A percentile compares a stretch with the other conserved stretches of the same genome.
Evolutionary conservation across 1,140 invertebrate species (phyloP).

Genomic region (Drosophila grimshawi): DNA sequence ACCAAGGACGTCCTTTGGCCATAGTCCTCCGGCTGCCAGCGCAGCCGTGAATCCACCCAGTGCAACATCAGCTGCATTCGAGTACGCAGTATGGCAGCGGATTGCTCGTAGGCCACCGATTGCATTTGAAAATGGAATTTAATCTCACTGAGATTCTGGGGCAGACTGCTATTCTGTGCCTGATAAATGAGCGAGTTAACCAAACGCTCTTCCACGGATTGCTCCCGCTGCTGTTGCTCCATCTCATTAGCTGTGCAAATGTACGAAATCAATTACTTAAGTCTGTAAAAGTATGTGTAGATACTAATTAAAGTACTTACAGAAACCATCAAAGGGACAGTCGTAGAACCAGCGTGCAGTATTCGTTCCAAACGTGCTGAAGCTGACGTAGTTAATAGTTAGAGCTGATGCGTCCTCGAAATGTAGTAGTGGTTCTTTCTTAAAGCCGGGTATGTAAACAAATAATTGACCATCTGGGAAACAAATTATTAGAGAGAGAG

Average conservation of each 20-base stretch:
- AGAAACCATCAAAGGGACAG: constrained; percentile 70
- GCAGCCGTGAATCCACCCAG: constrained; percentile 62
- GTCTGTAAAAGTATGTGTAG: constrained; percentile 32
- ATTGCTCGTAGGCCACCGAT: constrained; percentile 63
- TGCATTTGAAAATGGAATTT: constrained; percentile 68
- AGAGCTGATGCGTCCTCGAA: constrained; percentile 61
- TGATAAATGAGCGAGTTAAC: constrained; percentile 43
- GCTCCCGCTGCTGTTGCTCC: constrained; percentile 16
- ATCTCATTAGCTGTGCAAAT: constrained; percentile 40
- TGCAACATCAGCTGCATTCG: constrained; percentile 64
- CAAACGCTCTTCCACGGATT: constrained; percentile 33
- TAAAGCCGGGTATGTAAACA: constrained; percentile 76
- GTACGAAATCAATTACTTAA: no score
- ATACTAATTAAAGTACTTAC: constrained; percentile 36
- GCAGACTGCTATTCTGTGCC: constrained; percentile 58
- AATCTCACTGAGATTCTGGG: constrained; percentile 58
- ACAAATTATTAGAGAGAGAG: not conserved
- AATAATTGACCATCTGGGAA: constrained; percentile 64
- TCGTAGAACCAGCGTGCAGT: constrained; percentile 78
- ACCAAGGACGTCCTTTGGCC: constrained; percentile 35
- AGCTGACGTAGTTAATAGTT: constrained; percentile 71
- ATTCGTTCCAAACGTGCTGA: constrained; percentile 71
- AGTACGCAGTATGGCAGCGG: constrained; percentile 51
- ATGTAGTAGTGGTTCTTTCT: constrained; percentile 62
- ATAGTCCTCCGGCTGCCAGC: constrained; percentile 58